Conservation (phyloP, 2,113 vertebrate species). For the Aspiorhynchus laticeps region DNA sequence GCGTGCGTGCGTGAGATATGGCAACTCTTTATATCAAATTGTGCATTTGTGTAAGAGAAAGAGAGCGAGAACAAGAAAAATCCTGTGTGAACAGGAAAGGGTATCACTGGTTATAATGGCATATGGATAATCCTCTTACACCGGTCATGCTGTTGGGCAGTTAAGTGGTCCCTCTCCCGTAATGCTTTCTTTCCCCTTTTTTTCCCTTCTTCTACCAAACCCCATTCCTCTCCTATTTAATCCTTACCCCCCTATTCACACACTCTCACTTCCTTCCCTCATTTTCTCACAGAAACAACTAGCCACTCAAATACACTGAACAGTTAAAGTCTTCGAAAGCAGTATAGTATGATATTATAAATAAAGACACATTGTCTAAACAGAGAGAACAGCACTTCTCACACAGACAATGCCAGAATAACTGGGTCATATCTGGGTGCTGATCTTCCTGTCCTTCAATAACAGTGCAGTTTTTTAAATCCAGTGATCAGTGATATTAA, state of each 20-base stretch:
- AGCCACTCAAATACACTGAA: background rate
- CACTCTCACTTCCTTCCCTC: background rate
- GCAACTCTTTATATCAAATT: background rate
- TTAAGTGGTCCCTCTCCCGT: conserved; percentile 29
- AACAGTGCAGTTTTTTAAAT: conserved; percentile 24
- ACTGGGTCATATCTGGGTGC: conserved; percentile 2
- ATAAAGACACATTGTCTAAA: background rate
- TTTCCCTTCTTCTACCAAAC: conserved; percentile 13
- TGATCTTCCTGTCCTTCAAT: conserved; percentile 11
- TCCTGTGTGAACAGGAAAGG: conserved; percentile 17
- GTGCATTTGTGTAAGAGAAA: background rate
- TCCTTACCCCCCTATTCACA: background rate
- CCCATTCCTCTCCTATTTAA: conserved; percentile 23
- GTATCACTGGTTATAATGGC: conserved; percentile 44
- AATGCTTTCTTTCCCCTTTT: conserved; percentile 19
- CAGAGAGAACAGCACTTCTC: background rate
- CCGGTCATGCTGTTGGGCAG: conserved; percentile 24
- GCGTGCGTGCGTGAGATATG: background rate
- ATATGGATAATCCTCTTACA: conserved; percentile 54
- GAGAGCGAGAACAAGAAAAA: background rate
- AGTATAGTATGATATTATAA: background rate
- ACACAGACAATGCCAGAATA: background rate
- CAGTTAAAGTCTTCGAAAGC: background rate
- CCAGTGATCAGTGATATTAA: conserved; percentile 38
- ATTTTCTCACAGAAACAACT: background rate